Evolutionary conservation across 2,113 vertebrate species (phyloP).

Genomic region (Actenoides hombroni): DNA sequence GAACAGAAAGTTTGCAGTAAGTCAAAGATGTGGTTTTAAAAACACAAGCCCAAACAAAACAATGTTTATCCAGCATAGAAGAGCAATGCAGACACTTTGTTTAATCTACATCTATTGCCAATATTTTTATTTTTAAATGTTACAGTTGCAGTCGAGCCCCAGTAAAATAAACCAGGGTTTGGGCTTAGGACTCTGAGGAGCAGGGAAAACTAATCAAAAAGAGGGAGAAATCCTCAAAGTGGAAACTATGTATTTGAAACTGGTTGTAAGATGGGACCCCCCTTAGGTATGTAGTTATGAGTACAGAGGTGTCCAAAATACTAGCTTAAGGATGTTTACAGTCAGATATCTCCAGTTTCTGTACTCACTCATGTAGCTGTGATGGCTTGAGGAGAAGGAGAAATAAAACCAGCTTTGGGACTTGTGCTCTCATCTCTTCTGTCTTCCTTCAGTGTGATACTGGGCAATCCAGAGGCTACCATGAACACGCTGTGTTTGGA

Average conservation of each 20-base stretch:
- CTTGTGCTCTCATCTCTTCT: neutral
- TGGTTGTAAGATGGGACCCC: neutral
- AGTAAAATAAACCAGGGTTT: neutral
- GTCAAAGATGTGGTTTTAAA: neutral
- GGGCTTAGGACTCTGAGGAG: neutral
- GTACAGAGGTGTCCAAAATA: neutral
- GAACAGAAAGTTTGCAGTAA: neutral
- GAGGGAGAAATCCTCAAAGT: fast-evolving
- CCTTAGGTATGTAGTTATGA: neutral
- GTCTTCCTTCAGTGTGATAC: no score
- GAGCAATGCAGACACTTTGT: neutral
- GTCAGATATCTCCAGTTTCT: neutral
- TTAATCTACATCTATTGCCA: neutral
- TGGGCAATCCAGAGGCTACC: neutral
- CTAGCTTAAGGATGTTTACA: neutral
- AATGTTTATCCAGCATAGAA: neutral
- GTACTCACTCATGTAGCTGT: fast-evolving
- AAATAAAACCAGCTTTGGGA: neutral
- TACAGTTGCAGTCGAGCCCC: neutral
- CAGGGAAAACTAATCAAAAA: neutral
- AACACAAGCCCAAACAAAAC: neutral
- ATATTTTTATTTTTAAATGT: neutral
- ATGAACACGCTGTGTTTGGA: neutral
- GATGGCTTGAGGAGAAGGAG: neutral
- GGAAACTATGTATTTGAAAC: neutral